These are phyloP conservation scores for Petromus typicus DNA, from an alignment of 2,113 vertebrate genomes.

Conservation along the genomic window DNA sequence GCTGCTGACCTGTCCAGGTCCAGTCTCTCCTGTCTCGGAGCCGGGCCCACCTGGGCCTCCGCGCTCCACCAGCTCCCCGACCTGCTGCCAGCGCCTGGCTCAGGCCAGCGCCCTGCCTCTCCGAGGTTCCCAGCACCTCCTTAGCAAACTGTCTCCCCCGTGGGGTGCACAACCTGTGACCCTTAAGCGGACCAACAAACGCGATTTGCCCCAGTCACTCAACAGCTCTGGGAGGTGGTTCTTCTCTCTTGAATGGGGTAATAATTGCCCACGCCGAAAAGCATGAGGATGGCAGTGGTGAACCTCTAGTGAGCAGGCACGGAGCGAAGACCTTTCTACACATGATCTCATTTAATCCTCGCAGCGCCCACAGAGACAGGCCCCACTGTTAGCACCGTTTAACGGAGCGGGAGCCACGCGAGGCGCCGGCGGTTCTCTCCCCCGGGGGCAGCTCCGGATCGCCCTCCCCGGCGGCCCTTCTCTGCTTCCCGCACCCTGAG, in stretches of 20 bases:
- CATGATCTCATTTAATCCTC: not conserved
- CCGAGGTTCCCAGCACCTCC: not conserved
- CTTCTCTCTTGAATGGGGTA: slow-evolving; percentile 4
- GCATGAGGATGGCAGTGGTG: not conserved
- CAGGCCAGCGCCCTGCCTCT: not conserved
- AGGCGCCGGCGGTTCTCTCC: not conserved
- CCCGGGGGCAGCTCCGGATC: not conserved
- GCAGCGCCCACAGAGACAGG: not conserved
- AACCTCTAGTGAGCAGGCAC: not conserved
- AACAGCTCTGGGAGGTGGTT: not conserved
- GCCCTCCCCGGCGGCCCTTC: not conserved
- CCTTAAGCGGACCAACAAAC: not conserved
- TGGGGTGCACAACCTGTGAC: not conserved
- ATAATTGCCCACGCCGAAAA: not conserved
- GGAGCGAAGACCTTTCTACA: not conserved
- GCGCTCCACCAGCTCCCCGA: not conserved
- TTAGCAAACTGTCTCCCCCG: not conserved
- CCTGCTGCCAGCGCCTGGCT: not conserved
- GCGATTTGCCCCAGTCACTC: not conserved
- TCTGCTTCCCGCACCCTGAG: not conserved
- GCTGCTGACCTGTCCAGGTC: not conserved
- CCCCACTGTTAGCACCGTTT: not conserved
- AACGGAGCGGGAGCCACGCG: not conserved
- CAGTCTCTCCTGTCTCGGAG: too few relatives aligned
- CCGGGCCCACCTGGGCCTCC: not conserved